Evolutionary conservation across 1,140 invertebrate species (phyloP).

Genomic region (Brachionus paranguensis): DNA sequence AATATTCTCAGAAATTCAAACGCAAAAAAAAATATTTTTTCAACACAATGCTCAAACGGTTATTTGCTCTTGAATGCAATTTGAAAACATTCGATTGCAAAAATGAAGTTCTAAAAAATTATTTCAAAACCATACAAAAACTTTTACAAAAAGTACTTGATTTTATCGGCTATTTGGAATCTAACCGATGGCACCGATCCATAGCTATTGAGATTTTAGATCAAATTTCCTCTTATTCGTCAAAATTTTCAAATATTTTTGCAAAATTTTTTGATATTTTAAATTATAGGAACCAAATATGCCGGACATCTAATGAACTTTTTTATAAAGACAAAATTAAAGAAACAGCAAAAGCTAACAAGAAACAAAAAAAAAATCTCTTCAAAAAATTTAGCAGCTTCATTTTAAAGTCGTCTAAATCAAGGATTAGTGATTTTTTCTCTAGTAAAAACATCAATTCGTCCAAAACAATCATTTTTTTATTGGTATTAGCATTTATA

Average conservation of each 20-base stretch:
- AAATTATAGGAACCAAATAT: not conserved
- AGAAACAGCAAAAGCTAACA: not conserved
- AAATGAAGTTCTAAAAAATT: not conserved
- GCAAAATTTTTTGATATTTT: not conserved
- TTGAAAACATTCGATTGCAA: not conserved
- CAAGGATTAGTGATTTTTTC: not conserved
- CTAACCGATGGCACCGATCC: not conserved
- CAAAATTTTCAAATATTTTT: not conserved
- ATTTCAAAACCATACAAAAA: not conserved
- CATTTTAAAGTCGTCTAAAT: not conserved
- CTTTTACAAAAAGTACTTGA: not conserved
- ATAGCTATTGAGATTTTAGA: not conserved
- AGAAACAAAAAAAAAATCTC: not conserved
- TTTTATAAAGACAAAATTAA: not conserved
- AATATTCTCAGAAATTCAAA: not conserved
- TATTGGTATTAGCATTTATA: not conserved
- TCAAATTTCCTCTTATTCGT: not conserved
- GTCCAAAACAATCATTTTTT: not conserved
- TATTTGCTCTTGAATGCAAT: not conserved
- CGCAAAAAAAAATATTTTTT: slow-evolving; percentile 5
- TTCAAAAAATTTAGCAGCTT: not conserved
- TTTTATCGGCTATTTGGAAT: slow-evolving; percentile 1
- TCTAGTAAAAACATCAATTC: not conserved
- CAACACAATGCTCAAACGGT: not conserved
- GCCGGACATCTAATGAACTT: not conserved